Evolutionary conservation across 2,888 invertebrate species (phyloP).

Genomic region (Tinea pellionella): DNA sequence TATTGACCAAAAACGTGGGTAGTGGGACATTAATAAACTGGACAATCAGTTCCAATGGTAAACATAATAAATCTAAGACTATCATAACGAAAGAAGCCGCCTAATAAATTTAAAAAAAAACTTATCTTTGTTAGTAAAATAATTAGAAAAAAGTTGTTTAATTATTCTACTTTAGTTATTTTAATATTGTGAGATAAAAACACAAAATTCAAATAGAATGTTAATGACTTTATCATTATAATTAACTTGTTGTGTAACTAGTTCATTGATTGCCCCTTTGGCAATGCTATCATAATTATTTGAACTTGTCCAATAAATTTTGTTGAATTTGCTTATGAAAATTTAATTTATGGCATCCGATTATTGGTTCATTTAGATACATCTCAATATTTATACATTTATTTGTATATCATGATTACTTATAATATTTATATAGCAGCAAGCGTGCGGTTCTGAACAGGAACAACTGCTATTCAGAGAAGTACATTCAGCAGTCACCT

Average conservation of each 20-base stretch:
- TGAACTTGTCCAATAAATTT: constrained; percentile 8
- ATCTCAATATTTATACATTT: background rate
- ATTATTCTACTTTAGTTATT: constrained; percentile 38
- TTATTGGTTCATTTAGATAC: background rate
- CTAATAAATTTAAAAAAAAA: constrained; percentile 55
- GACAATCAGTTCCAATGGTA: constrained; percentile 36
- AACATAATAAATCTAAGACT: constrained; percentile 55
- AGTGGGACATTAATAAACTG: background rate
- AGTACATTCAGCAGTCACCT: no score
- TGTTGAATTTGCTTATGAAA: constrained; percentile 1
- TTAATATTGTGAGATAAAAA: background rate
- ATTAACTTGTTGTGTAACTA: constrained; percentile 12
- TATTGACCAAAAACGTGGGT: constrained; percentile 1
- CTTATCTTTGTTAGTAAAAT: constrained; percentile 48
- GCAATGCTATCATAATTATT: constrained; percentile 8
- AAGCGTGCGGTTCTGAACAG: no score
- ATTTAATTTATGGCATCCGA: constrained; percentile 4
- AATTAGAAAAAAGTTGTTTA: constrained; percentile 51
- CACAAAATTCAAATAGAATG: background rate
- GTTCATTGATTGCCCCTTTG: constrained; percentile 7
- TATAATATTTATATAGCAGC: background rate
- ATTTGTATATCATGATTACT: background rate
- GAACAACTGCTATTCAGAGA: no score
- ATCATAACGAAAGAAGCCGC: constrained; percentile 30
- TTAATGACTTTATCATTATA: constrained; percentile 11